These are phyloP conservation scores for Gymnoscopelus microlampas DNA, from an alignment of 2,797 vertebrate species.

Conservation along the genomic window DNA sequence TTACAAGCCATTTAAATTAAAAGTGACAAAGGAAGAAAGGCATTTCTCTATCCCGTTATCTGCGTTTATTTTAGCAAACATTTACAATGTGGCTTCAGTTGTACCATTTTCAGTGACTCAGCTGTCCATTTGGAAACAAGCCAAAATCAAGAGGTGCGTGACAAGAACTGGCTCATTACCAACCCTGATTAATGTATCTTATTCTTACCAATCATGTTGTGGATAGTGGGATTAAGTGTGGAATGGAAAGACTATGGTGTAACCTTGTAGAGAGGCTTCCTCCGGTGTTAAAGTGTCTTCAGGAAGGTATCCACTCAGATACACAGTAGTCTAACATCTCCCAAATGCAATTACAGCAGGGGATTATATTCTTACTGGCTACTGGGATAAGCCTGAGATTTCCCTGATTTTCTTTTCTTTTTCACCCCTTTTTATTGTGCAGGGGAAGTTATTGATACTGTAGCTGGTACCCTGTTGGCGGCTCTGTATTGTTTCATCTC, in stretches of 20 bases:
- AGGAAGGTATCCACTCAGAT: conserved; percentile 41
- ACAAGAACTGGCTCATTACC: conserved; percentile 57
- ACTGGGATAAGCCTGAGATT: conserved; percentile 44
- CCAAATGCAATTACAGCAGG: conserved; percentile 67
- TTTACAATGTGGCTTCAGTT: conserved; percentile 8
- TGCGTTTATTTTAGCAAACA: conserved; percentile 9
- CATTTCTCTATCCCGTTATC: neutral
- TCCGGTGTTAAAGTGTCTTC: conserved; percentile 54
- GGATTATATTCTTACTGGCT: conserved; percentile 64
- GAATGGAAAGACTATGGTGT: conserved; percentile 63
- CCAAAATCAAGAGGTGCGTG: conserved; percentile 59
- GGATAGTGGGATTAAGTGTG: conserved; percentile 69
- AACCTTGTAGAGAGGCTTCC: conserved; percentile 43
- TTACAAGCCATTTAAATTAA: conserved; percentile 59
- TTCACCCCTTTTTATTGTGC: conserved; percentile 38
- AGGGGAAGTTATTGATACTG: conserved; percentile 53
- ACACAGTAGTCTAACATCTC: conserved; percentile 21
- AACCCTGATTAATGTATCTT: conserved; percentile 46
- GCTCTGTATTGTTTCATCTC: conserved; percentile 42
- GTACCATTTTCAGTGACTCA: conserved; percentile 34
- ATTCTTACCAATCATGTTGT: conserved; percentile 48
- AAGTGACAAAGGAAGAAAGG: conserved; percentile 46
- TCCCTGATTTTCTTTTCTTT: no score
- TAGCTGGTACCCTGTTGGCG: conserved; percentile 57
- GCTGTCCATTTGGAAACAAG: conserved; percentile 55